Conservation (phyloP, 2,113 vertebrate genomes). For the Microcebus jonahi region DNA sequence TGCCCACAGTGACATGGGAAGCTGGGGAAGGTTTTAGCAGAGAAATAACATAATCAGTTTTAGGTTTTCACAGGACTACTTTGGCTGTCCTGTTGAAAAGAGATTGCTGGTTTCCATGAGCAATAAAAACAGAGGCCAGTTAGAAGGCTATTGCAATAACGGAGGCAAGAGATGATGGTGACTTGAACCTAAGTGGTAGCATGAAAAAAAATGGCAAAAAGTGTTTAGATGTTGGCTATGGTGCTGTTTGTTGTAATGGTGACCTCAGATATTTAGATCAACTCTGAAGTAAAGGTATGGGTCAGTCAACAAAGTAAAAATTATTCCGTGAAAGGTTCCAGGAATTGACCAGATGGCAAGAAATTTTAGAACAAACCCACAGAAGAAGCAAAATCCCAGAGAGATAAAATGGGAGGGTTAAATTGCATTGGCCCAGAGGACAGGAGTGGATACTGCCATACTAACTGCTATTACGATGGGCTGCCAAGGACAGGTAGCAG, state of each 20-base stretch:
- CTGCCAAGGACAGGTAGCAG: background rate
- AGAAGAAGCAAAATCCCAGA: background rate
- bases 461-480: background rate
- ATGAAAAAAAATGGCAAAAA: background rate
- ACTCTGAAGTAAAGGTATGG: background rate
- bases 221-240: background rate
- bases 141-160: background rate
- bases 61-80: background rate
- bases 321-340: background rate
- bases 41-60: background rate
- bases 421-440: background rate
- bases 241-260: background rate
- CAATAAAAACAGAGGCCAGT: background rate
- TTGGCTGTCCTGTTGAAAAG: background rate
- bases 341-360: background rate
- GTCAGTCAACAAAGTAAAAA: background rate
- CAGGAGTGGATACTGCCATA: background rate
- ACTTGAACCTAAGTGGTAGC: background rate
- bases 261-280: background rate
- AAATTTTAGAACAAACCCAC: background rate
- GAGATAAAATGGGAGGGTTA: background rate
- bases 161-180: background rate
- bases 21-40: background rate
- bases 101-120: background rate
- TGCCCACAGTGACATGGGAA: background rate